phyloP scores from a whole-genome alignment of 2,113 vertebrate species.

The Daubentonia madagascariensis region DNA sequence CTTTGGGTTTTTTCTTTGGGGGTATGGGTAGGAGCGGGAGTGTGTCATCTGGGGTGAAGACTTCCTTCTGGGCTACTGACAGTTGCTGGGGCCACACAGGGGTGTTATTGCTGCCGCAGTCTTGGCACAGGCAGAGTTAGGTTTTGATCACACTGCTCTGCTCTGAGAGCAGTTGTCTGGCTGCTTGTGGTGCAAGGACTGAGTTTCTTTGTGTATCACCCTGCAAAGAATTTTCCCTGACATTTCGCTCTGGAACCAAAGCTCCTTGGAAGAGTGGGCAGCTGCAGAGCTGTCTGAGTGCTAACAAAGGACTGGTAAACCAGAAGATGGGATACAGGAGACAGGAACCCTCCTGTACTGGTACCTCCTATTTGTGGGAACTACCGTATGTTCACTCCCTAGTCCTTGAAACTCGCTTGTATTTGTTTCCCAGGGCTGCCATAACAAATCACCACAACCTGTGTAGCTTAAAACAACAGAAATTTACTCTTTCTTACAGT shows the following conservation, averaged over 20 bases:
- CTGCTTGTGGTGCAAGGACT: neutral
- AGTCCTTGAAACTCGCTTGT: neutral
- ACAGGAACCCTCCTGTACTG: neutral
- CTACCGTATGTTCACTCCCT: neutral
- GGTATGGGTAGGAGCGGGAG: neutral
- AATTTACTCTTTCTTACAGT: neutral
- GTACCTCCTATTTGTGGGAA: neutral
- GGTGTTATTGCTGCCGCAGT: fast-evolving
- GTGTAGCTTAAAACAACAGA: neutral
- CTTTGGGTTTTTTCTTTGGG: neutral
- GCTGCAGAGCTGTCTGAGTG: neutral
- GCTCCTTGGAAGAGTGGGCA: neutral
- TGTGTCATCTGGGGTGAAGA: neutral
- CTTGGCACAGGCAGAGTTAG: neutral
- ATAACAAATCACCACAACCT: neutral
- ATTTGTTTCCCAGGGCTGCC: neutral
- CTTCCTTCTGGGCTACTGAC: neutral
- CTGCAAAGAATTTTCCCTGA: neutral
- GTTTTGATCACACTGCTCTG: neutral
- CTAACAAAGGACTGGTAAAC: neutral
- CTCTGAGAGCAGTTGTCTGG: neutral
- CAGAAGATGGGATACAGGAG: neutral
- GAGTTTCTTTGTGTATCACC: neutral
- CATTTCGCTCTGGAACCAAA: neutral
- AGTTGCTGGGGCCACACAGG: neutral